A percentile compares a stretch with the other conserved stretches of the same genome.
Conservation (phyloP, 2,888 invertebrate genomes). For the Leucoma salicis region DNA sequence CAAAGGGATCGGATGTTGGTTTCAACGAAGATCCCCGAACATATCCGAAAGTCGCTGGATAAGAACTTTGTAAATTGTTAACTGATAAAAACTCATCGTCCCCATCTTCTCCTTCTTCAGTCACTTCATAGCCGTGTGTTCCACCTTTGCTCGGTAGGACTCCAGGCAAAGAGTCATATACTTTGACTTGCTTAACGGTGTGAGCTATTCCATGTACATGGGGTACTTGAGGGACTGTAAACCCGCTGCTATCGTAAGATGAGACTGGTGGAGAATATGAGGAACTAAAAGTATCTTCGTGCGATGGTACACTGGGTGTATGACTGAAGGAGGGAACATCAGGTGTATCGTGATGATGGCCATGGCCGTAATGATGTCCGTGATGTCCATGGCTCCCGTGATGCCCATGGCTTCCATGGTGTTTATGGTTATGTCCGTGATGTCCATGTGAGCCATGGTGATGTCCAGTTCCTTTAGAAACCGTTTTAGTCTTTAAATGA, state of each 20-base stretch:
- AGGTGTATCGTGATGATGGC: conserved; percentile 47
- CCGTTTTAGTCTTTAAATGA: conserved; percentile 61
- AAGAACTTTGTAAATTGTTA: conserved; percentile 56
- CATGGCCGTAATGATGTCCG: conserved; percentile 28
- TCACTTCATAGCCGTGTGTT: conserved; percentile 65
- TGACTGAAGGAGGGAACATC: conserved; percentile 41
- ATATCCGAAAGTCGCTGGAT: conserved; percentile 59
- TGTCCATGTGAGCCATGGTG: conserved; percentile 30
- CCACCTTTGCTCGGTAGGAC: conserved; percentile 42
- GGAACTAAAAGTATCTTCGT: conserved; percentile 53
- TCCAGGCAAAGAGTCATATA: conserved; percentile 64
- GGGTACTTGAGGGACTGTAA: conserved; percentile 23
- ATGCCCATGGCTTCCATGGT: conserved; percentile 40
- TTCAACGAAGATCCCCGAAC: conserved; percentile 51
- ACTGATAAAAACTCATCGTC: conserved; percentile 63
- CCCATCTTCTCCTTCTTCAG: conserved; percentile 62
- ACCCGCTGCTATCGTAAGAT: conserved; percentile 37
- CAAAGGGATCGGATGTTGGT: conserved; percentile 48
- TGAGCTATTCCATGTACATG: conserved; percentile 53
- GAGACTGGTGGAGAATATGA: conserved; percentile 47
- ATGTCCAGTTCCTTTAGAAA: conserved; percentile 43
- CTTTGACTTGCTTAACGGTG: conserved; percentile 71
- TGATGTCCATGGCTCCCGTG: conserved; percentile 40
- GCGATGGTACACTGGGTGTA: conserved; percentile 46
- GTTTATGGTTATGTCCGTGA: conserved; percentile 43